Percentiles rank a stretch among this genome's conserved stretches.
phyloP scores from a whole-genome alignment of 2,113 vertebrate genomes.

The Phocoena phocoena region DNA sequence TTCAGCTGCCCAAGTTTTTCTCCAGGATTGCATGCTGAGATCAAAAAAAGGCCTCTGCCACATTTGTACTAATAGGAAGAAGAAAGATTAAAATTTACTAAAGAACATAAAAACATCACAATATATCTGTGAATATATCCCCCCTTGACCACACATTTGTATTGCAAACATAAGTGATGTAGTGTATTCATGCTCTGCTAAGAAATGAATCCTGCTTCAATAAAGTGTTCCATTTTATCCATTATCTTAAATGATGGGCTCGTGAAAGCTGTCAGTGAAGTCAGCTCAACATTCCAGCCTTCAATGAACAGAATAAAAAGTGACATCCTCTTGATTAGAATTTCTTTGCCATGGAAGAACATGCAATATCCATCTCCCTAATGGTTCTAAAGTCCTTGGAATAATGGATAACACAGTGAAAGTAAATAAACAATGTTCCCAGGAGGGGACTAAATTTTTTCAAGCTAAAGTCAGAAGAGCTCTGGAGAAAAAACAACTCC shows the following conservation, averaged over 20 bases:
- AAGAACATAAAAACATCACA: background rate
- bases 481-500: conserved; percentile 18
- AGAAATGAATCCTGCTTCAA: background rate
- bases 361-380: conserved; percentile 19
- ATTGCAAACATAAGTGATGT: background rate
- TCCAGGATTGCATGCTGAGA: background rate
- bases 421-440: conserved; percentile 36
- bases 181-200: background rate
- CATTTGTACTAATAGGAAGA: background rate
- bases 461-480: background rate
- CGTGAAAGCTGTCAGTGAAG: conserved; percentile 2
- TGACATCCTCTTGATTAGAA: conserved; percentile 36
- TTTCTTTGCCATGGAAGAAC: conserved; percentile 11
- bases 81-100: background rate
- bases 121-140: background rate
- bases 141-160: background rate
- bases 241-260: conserved; percentile 50
- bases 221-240: conserved; percentile 29
- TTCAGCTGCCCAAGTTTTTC: background rate
- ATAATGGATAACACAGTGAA: conserved; percentile 27
- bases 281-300: conserved; percentile 1
- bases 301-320: conserved; percentile 50
- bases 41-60: background rate
- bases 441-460: background rate
- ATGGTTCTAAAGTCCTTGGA: conserved; percentile 18